These are phyloP conservation scores for Globicephala melas DNA, from an alignment of 2,113 vertebrate genomes.

Conservation along the genomic window DNA sequence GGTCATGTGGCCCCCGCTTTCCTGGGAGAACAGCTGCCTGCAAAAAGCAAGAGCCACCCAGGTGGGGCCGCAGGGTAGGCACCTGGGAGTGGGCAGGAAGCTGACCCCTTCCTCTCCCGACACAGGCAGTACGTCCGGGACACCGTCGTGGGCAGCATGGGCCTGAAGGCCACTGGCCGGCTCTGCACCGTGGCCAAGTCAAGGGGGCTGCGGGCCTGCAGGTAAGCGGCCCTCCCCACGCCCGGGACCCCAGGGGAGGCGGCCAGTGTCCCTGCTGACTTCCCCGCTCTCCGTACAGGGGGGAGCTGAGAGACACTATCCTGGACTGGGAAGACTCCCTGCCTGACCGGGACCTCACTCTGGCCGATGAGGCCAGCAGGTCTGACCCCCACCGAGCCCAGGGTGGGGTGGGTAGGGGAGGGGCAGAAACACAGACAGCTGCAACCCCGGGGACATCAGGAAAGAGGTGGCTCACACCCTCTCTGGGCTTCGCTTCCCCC, in stretches of 20 bases:
- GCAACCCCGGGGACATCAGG: neutral
- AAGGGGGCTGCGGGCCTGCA: conserved; percentile 93
- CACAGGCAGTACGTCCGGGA: conserved; percentile 95
- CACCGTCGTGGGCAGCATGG: conserved; percentile 94
- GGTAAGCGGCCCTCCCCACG: conserved; percentile 74
- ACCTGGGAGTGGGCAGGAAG: neutral
- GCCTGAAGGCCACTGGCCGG: conserved; percentile 93
- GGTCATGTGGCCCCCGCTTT: neutral
- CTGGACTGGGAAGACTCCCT: conserved; percentile 98
- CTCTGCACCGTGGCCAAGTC: conserved; percentile 92
- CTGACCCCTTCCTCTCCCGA: neutral
- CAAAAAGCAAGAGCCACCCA: neutral
- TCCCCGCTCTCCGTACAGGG: conserved; percentile 79
- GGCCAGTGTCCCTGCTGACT: neutral
- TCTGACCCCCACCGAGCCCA: conserved; percentile 57
- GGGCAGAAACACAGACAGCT: neutral
- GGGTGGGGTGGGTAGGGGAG: rapidly evolving
- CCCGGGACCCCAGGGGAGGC: neutral
- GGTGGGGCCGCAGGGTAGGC: neutral
- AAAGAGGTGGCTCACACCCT: neutral
- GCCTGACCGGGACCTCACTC: conserved; percentile 91
- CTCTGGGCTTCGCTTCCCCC: neutral
- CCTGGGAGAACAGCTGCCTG: neutral
- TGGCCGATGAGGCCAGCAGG: conserved; percentile 95
- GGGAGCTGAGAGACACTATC: conserved; percentile 94